A percentile compares a stretch with the other conserved stretches of the same genome.
Conservation (phyloP, 2,113 vertebrate species). For the Sapayoa aenigma region DNA sequence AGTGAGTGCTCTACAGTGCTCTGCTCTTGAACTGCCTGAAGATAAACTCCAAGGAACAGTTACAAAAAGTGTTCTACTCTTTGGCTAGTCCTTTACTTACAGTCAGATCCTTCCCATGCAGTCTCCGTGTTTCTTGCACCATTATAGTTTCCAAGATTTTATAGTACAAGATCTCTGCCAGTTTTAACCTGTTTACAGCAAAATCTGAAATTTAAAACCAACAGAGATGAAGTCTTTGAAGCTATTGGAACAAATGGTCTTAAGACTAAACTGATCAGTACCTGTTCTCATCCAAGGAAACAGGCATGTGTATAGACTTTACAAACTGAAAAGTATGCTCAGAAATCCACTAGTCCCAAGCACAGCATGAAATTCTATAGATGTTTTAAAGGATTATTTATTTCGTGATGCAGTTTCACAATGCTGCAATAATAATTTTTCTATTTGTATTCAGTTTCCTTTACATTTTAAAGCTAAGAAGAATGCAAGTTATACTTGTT, state of each 20-base stretch:
- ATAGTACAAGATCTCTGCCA: constrained; percentile 96
- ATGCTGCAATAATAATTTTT: neutral
- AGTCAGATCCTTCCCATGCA: constrained; percentile 93
- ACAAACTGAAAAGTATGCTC: neutral
- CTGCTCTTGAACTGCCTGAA: neutral
- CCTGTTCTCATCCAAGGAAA: neutral
- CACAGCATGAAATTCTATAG: neutral
- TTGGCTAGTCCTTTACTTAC: constrained; percentile 74
- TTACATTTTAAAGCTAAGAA: neutral
- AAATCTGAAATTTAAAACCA: constrained; percentile 82
- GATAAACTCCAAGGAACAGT: neutral
- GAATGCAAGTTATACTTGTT: neutral
- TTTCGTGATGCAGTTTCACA: neutral
- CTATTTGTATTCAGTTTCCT: neutral
- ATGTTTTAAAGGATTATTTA: neutral
- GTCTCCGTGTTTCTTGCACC: constrained; percentile 85
- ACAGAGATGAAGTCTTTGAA: neutral
- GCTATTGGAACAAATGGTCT: accelerated
- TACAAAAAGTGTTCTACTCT: neutral
- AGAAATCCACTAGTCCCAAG: neutral
- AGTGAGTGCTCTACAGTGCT: neutral
- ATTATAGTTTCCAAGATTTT: constrained; percentile 94
- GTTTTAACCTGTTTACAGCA: constrained; percentile 90
- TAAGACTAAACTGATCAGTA: neutral
- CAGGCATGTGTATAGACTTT: accelerated